These are phyloP conservation scores for Leistus spinibarbis DNA, from an alignment of 2,888 invertebrate genomes.

Conservation along the genomic window DNA sequence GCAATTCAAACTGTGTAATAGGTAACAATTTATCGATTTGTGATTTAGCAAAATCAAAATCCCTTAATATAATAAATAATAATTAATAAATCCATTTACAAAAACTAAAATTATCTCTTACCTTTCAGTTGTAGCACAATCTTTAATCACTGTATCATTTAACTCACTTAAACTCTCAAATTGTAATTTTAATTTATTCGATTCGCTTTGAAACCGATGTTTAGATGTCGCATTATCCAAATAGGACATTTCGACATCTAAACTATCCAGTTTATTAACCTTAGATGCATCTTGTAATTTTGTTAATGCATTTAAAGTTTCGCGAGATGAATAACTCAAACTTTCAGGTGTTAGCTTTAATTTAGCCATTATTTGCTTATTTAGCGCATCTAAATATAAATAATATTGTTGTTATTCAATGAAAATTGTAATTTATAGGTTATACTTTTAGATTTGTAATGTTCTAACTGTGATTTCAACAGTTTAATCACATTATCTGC, in stretches of 20 bases:
- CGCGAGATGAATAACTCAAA: slow-evolving; percentile 22
- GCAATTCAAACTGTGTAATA: slow-evolving; percentile 43
- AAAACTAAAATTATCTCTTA: slow-evolving; percentile 38
- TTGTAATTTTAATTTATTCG: slow-evolving; percentile 17
- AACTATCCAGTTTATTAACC: slow-evolving; percentile 26
- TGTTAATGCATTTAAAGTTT: slow-evolving; percentile 27
- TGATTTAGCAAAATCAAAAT: slow-evolving; percentile 35
- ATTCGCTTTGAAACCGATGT: slow-evolving; percentile 14
- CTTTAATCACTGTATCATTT: slow-evolving; percentile 47
- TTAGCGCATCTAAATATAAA: slow-evolving; percentile 8
- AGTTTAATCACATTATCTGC: slow-evolving; percentile 23
- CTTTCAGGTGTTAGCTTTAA: slow-evolving; percentile 22
- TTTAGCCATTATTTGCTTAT: slow-evolving; percentile 11
- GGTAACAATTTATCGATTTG: slow-evolving; percentile 39
- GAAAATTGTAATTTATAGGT: neutral
- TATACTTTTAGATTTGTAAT: slow-evolving; percentile 25
- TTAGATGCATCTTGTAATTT: slow-evolving; percentile 26
- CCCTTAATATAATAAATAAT: slow-evolving; percentile 7
- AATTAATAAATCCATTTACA: neutral
- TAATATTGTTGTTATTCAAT: neutral
- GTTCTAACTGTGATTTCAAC: slow-evolving; percentile 17
- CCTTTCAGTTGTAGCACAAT: slow-evolving; percentile 47
- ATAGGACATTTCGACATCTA: slow-evolving; percentile 22
- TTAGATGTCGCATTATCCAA: slow-evolving; percentile 22
- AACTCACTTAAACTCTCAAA: slow-evolving; percentile 36